These are phyloP conservation scores for Pelosia muscerda DNA, from an alignment of 2,888 invertebrate species.

Conservation along the genomic window DNA sequence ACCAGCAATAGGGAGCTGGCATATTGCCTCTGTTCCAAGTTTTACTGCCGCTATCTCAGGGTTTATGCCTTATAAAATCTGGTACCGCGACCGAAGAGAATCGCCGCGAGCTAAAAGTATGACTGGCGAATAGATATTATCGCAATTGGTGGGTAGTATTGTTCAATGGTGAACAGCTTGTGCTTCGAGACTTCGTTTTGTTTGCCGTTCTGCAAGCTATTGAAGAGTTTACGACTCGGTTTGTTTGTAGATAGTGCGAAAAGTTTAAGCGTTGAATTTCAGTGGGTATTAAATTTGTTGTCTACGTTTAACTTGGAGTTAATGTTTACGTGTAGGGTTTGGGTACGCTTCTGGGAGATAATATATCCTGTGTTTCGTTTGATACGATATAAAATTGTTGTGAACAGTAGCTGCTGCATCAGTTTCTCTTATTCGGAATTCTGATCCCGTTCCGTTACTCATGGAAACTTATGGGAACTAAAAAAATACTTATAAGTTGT, in stretches of 20 bases:
- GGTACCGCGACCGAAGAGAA: conserved; percentile 69
- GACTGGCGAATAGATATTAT: conserved; percentile 69
- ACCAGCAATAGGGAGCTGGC: conserved; percentile 76
- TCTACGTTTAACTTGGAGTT: conserved; percentile 18
- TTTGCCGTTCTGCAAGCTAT: conserved; percentile 51
- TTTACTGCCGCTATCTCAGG: conserved; percentile 79
- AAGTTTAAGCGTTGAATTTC: conserved; percentile 46
- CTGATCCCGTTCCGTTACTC: too few relatives aligned
- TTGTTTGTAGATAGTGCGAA: conserved; percentile 50
- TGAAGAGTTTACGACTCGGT: conserved; percentile 54
- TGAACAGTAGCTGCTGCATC: too few relatives aligned
- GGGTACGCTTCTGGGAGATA: background rate
- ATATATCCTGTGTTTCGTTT: too few relatives aligned
- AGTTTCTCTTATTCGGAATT: too few relatives aligned
- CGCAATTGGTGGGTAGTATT: conserved; percentile 69
- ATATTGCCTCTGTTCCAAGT: conserved; percentile 79
- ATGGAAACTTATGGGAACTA: too few relatives aligned
- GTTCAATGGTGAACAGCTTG: conserved; percentile 56
- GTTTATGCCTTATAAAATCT: conserved; percentile 83
- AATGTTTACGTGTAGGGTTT: conserved; percentile 5
- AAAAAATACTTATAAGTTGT: too few relatives aligned
- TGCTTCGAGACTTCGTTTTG: conserved; percentile 55
- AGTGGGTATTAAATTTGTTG: conserved; percentile 21
- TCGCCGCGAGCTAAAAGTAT: conserved; percentile 69
- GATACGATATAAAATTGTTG: too few relatives aligned